Conservation (phyloP, 2,888 invertebrate genomes). For the Eristalis tenax region DNA sequence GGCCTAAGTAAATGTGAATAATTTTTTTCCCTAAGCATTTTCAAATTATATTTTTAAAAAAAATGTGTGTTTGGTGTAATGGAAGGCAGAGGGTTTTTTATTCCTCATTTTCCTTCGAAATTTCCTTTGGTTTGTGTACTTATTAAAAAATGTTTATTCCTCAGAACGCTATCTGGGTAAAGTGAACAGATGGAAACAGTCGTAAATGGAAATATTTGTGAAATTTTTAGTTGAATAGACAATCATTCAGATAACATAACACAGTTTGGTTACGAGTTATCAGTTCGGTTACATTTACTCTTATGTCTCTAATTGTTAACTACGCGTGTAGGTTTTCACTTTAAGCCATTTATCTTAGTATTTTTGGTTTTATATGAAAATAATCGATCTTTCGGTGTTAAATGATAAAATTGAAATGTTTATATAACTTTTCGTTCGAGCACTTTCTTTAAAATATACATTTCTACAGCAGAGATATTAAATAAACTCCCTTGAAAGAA, state of each 20-base stretch:
- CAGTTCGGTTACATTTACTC: neutral
- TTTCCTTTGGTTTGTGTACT: constrained; percentile 41
- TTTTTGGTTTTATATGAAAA: no score
- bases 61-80: constrained; percentile 24
- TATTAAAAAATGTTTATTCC: constrained; percentile 59
- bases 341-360: no score
- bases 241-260: constrained; percentile 12
- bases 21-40: constrained; percentile 34
- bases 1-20: constrained; percentile 39
- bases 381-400: no score
- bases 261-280: constrained; percentile 11
- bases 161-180: constrained; percentile 36
- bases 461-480: no score
- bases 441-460: no score
- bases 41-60: constrained; percentile 58
- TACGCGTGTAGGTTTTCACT: no score
- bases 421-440: no score
- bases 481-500: no score
- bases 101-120: neutral
- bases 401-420: no score
- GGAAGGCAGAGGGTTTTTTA: no score
- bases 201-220: constrained; percentile 28
- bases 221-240: constrained; percentile 36
- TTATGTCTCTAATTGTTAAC: neutral
- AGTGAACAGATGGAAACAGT: constrained; percentile 29